These are phyloP conservation scores for Nebria brevicollis DNA, from an alignment of 2,888 invertebrate genomes.

Conservation along the genomic window DNA sequence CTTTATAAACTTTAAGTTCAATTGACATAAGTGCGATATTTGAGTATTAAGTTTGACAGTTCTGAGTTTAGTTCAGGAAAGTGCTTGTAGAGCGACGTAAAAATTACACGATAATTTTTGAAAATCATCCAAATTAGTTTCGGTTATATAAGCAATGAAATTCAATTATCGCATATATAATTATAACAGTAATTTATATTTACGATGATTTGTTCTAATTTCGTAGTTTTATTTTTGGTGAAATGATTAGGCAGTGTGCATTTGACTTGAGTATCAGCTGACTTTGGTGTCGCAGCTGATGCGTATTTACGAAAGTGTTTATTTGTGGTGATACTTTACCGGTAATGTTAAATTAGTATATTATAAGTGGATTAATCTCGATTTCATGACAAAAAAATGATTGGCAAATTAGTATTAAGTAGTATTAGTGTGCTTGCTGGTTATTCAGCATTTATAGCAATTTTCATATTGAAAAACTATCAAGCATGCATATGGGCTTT, in stretches of 20 bases:
- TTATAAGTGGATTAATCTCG: background rate
- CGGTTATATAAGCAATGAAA: background rate
- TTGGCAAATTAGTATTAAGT: constrained; percentile 29
- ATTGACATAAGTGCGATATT: constrained; percentile 22
- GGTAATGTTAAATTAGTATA: constrained; percentile 1
- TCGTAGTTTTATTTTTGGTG: background rate
- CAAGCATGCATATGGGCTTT: constrained; percentile 51
- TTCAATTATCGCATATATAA: background rate
- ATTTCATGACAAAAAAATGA: background rate
- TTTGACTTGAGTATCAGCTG: constrained; percentile 7
- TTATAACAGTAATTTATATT: background rate
- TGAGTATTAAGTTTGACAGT: constrained; percentile 20
- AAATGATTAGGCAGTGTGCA: background rate
- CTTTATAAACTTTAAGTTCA: constrained; percentile 12
- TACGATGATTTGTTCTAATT: background rate
- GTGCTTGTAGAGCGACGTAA: background rate
- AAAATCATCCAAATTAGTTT: background rate
- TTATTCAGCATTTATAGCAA: constrained; percentile 49
- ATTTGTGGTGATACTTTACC: background rate
- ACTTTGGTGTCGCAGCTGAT: background rate
- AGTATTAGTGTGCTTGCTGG: constrained; percentile 44
- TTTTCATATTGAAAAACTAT: constrained; percentile 52
- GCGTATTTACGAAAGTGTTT: background rate
- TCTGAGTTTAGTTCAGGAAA: background rate
- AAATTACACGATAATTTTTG: background rate